A percentile compares a stretch with the other conserved stretches of the same genome.
These are phyloP conservation scores for Omphaloscelis lunosa DNA, from an alignment of 2,888 invertebrate genomes.

Conservation along the genomic window DNA sequence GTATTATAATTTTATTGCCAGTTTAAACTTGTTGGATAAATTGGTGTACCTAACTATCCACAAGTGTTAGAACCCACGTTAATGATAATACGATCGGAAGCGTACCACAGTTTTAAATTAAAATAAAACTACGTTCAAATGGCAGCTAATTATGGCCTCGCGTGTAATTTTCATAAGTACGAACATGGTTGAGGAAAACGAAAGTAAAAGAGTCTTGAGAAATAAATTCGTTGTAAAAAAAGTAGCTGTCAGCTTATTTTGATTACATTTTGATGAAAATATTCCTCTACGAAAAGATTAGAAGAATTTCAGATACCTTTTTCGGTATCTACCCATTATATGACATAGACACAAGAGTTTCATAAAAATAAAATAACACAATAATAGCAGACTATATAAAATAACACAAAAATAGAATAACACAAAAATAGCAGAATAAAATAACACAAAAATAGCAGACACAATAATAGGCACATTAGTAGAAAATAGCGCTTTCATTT, in stretches of 20 bases:
- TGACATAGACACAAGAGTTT: background rate
- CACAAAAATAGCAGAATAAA: slow-evolving; percentile 29
- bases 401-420: slow-evolving; percentile 1
- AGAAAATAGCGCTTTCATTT: slow-evolving; percentile 71
- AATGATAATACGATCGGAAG: slow-evolving; percentile 65
- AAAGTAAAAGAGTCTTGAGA: slow-evolving; percentile 56
- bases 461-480: slow-evolving; percentile 43
- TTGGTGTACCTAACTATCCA: slow-evolving; percentile 65
- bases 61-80: slow-evolving; percentile 66
- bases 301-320: background rate
- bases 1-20: slow-evolving; percentile 76
- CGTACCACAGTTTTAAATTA: slow-evolving; percentile 52
- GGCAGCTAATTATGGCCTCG: slow-evolving; percentile 60
- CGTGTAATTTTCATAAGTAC: slow-evolving; percentile 57
- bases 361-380: slow-evolving; percentile 18
- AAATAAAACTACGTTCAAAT: slow-evolving; percentile 58
- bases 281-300: background rate
- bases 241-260: slow-evolving; percentile 20
- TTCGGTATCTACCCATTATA: background rate
- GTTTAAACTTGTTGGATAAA: slow-evolving; percentile 71
- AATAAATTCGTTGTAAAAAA: slow-evolving; percentile 36
- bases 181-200: slow-evolving; percentile 55
- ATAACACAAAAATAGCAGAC: slow-evolving; percentile 1
- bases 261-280: slow-evolving; percentile 5
- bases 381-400: slow-evolving; percentile 16